These are phyloP conservation scores for cat (Felis catus) DNA, from an alignment of 2,113 vertebrate genomes.

Conservation along the genomic window F.catus_Fca126_mat1.0 CM031428.1:41848501-41849000, in stretches of 20 bases:
- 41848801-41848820: rapidly evolving
- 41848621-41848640: neutral
- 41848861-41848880: no score
- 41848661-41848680: neutral
- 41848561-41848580: neutral
- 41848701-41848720: neutral
- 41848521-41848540: neutral
- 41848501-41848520: neutral
- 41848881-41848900: rapidly evolving
- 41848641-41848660: neutral
- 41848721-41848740: neutral
- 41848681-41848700: neutral
- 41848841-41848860: neutral
- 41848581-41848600: neutral
- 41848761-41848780: rapidly evolving
- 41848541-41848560: neutral
- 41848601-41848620: neutral
- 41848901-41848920: neutral
- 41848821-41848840: no score
- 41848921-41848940: neutral
- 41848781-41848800: neutral
- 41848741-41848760: neutral
- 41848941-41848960: neutral
- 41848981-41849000: neutral
- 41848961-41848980: neutral